Evolutionary conservation across 2,888 invertebrate species (phyloP).

Genomic region (Chironomus riparius): DNA sequence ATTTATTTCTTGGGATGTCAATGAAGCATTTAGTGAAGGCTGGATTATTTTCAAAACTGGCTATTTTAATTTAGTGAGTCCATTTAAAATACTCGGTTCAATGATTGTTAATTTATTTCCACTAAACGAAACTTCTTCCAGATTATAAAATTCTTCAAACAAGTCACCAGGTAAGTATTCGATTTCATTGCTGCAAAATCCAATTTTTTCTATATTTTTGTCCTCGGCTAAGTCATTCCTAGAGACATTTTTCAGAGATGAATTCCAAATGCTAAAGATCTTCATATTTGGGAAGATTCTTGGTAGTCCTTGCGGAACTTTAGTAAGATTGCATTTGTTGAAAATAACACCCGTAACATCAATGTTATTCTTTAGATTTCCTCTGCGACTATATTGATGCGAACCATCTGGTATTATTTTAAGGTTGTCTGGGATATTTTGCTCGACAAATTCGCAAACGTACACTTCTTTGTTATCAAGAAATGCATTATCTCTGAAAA

Average conservation of each 20-base stretch:
- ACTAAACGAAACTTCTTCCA: background rate
- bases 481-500: too few species aligned
- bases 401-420: background rate
- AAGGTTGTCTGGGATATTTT: too few species aligned
- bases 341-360: background rate
- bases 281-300: background rate
- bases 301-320: background rate
- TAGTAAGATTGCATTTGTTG: background rate
- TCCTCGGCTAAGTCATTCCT: background rate
- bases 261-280: background rate
- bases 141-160: background rate
- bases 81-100: too few species aligned
- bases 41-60: too few species aligned
- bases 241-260: background rate
- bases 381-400: background rate
- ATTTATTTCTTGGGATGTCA: too few species aligned
- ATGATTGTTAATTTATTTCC: too few species aligned
- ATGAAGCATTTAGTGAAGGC: too few species aligned
- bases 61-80: too few species aligned
- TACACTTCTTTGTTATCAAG: too few species aligned
- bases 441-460: too few species aligned
- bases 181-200: background rate
- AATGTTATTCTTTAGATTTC: background rate
- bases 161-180: background rate
- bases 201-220: background rate